Base-by-base conservation (phyloP, 2,797 vertebrate species). In the Muscicapa striata region DNA sequence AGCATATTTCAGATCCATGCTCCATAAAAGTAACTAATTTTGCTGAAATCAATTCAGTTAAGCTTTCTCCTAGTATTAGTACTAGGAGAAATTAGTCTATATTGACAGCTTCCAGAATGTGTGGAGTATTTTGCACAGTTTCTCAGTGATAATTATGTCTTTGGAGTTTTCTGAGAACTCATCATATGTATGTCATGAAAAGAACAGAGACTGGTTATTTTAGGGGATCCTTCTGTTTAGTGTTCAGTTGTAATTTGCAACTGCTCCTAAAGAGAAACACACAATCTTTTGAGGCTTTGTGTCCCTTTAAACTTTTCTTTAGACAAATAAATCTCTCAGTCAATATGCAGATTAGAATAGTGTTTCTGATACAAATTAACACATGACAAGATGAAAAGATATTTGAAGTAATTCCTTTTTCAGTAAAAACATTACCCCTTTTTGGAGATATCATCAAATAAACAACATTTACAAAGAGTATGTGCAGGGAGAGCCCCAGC, bases 401-500 rank as follows among this genome's bases (percentile, higher is more conserved):
- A 38, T 67, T 49, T 70, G 5, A 77, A 66, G 11, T 41, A 2
- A 2, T 4, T 45, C 55, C 19, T 36, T 68, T 19, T 79, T 48
- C 22, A 24, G 16, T 67, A 54, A 75, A 34, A 13, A 15, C 49
- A 34, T 26, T 51, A 67, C 4, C 1, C 2, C 5, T 21, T 46
- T 49, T 34, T 30, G 6, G 15, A 34, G 19, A 18, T 61, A 66
- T 5, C 18, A 63, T 38, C 7, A 58, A 76, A 12, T 36, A 63
- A 63, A 3, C 4, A 48, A 85, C 32, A 9, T 69, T 61, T 66
- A 6, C 36, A 57, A 59, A 46, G 32, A 24, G 4, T n/a, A 23
- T 36, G 3, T 38, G 6, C 6, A 45, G 13, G 3, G 10, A 68
- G 6, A 77, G 6, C 5, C 22, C 1, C 19, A 46, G 5, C 5